Evolutionary conservation across 2,113 vertebrate genomes (phyloP), one percentile per base, ranked within the genome.

Genomic region (Axis porcinus): DNA sequence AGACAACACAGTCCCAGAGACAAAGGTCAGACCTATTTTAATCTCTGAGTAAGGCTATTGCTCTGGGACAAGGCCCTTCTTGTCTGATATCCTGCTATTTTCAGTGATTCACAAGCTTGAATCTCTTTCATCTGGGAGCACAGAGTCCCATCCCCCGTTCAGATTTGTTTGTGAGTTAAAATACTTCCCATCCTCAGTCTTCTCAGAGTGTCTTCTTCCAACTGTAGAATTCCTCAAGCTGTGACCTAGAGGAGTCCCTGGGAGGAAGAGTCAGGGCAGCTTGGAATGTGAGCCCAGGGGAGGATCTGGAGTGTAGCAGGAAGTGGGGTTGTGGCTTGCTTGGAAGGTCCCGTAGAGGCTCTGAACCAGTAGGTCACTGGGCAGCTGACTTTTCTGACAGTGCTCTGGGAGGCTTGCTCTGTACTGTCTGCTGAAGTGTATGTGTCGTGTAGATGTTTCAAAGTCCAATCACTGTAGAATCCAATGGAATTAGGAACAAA

Each of bases 21-120:
- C 89, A 97, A 98, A 98, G 97, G 97, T 98, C 98, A 97, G 96
- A n/a, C 93, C 97, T 98, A 97, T 97, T 98, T 98, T 97, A 91
- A 97, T 96, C 97, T 98, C 93, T 96, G 95, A 96, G 96, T 89
- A 87, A 82, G 92, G 85, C 92, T 97, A 58, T 95, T 92, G 83
- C 97, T 96, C 79, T 54, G n/a, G 85, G 91, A 98, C 98, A 98
- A 98, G 97, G 96, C 93, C 86, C 89, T 94, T 91, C 78, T 98
- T 98, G 97, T 98, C 89, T 88, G 91, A 96, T 95, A 95, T 86
- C 93, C 93, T 97, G 92, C 97, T 97, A 96, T 97, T 98, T 98
- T 95, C 96, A 95, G 97, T 93, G 95, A 97, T 98, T 98, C 98
- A 96, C 97, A 96, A 79, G 84, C 93, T 36, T 47, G 23, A 50